Evolutionary conservation across 2,113 vertebrate genomes (phyloP).

Genomic region (Stercorarius parasiticus): DNA sequence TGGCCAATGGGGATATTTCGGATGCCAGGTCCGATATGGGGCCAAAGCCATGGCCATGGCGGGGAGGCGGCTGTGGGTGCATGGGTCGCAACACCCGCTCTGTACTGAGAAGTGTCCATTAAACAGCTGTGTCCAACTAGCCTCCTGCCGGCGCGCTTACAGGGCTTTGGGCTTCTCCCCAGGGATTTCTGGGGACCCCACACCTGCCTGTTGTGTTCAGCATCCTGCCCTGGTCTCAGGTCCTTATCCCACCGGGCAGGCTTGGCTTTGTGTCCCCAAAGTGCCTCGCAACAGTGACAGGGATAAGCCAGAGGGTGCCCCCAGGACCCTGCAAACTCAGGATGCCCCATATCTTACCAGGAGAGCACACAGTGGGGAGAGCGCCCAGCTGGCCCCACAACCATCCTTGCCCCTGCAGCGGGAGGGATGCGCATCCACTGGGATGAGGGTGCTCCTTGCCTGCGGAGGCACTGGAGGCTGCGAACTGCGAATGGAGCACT

Average conservation of each 20-base stretch:
- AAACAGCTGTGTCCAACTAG: conserved; percentile 64
- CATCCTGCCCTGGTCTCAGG: neutral
- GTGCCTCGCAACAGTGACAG: neutral
- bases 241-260: neutral
- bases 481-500: neutral
- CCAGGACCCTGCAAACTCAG: rapidly evolving
- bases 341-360: neutral
- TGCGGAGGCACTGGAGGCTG: neutral
- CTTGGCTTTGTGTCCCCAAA: neutral
- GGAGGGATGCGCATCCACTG: neutral
- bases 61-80: neutral
- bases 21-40: neutral
- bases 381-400: neutral
- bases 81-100: neutral
- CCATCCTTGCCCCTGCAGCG: rapidly evolving
- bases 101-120: conserved; percentile 46
- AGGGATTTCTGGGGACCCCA: neutral
- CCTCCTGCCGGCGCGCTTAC: rapidly evolving
- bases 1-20: conserved; percentile 30
- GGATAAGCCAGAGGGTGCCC: neutral
- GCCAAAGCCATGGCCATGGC: neutral
- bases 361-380: neutral
- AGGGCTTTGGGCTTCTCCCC: neutral
- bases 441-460: neutral
- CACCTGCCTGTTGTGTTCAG: neutral